These are phyloP conservation scores for Brachionus plicatilis DNA, from an alignment of 1,140 invertebrate species.

Conservation along the genomic window DNA sequence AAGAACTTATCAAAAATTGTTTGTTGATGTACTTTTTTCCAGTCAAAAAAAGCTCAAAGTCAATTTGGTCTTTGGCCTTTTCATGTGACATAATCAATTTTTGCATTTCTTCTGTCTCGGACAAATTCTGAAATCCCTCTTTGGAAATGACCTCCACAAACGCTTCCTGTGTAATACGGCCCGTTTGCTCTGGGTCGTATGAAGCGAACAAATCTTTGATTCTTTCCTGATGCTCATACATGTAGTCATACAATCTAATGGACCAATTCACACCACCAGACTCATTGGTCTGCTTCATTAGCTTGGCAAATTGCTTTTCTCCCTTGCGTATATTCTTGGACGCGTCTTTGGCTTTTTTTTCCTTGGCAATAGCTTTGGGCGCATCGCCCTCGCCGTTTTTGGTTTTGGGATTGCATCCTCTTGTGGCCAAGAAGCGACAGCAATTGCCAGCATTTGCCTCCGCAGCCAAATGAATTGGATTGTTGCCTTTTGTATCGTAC, in stretches of 20 bases:
- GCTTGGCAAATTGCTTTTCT: constrained; percentile 53
- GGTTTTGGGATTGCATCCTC: constrained; percentile 56
- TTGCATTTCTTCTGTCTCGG: constrained; percentile 49
- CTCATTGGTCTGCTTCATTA: constrained; percentile 51
- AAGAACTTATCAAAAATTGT: constrained; percentile 52
- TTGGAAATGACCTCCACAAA: constrained; percentile 32
- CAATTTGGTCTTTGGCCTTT: constrained; percentile 50
- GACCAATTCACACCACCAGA: constrained; percentile 46
- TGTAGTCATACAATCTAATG: constrained; percentile 54
- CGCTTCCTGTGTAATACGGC: constrained; percentile 43
- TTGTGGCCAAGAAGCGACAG: constrained; percentile 53
- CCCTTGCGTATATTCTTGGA: constrained; percentile 54
- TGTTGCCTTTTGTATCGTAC: constrained; percentile 48
- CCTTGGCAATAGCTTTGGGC: constrained; percentile 52
- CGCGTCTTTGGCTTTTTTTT: constrained; percentile 53
- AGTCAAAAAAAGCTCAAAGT: constrained; percentile 52
- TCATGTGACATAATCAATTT: constrained; percentile 46
- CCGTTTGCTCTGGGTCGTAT: constrained; percentile 49
- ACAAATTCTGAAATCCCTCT: constrained; percentile 47
- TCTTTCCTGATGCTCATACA: constrained; percentile 45
- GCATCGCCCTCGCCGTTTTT: constrained; percentile 54
- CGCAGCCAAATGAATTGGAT: constrained; percentile 52
- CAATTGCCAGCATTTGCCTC: constrained; percentile 49
- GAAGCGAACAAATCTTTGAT: constrained; percentile 48
- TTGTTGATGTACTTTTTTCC: constrained; percentile 57